These are phyloP conservation scores for Selene dorsalis DNA, from an alignment of 2,797 vertebrate genomes.

Conservation along the genomic window DNA sequence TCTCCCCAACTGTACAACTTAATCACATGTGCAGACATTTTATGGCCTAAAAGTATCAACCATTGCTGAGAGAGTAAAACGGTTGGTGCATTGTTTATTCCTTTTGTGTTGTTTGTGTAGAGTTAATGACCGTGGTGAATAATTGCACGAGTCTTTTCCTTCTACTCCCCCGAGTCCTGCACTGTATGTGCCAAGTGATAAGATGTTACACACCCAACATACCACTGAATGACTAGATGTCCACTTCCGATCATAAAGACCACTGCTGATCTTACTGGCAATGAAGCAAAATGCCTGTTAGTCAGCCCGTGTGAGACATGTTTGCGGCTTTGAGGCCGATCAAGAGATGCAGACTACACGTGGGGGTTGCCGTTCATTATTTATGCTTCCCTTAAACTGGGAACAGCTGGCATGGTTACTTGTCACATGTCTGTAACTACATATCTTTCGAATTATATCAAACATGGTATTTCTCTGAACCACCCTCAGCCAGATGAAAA, in stretches of 20 bases:
- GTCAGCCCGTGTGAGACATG: slow-evolving; percentile 16
- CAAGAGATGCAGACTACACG: slow-evolving; percentile 16
- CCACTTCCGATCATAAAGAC: slow-evolving; percentile 24
- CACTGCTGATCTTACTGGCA: slow-evolving; percentile 25
- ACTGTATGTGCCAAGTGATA: slow-evolving; percentile 40
- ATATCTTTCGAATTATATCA: background rate
- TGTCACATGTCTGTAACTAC: background rate
- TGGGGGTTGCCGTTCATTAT: background rate
- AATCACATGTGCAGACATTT: background rate
- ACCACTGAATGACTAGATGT: slow-evolving; percentile 25
- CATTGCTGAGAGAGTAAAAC: background rate
- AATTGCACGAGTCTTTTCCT: slow-evolving; percentile 39
- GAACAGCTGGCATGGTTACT: slow-evolving; percentile 10
- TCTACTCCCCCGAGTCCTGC: slow-evolving; percentile 10
- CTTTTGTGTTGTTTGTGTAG: slow-evolving; percentile 7
- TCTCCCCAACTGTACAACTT: background rate
- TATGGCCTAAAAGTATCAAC: background rate
- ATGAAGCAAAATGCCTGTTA: slow-evolving; percentile 26
- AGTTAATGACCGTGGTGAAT: slow-evolving; percentile 25
- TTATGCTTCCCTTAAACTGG: slow-evolving; percentile 10
- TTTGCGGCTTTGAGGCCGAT: slow-evolving; percentile 9
- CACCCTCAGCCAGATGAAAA: background rate
- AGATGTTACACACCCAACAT: slow-evolving; percentile 45
- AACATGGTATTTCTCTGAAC: slow-evolving; percentile 17
- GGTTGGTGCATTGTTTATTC: background rate